Evolutionary conservation across 2,888 invertebrate species (phyloP), one percentile per base, ranked within the genome.

Genomic region (Polyommatus iphigenia): DNA sequence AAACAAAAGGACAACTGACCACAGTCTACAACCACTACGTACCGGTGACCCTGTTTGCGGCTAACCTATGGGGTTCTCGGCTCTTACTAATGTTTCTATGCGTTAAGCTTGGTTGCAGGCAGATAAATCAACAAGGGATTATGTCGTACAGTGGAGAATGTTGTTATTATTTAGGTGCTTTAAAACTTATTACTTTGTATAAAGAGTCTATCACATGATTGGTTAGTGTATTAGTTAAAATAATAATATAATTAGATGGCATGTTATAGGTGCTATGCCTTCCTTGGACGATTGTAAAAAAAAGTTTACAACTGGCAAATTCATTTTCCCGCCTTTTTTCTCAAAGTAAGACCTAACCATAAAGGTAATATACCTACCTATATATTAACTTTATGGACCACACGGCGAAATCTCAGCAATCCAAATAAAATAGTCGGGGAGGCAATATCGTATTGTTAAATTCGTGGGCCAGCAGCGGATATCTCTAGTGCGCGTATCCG

Each of bases 401-500:
- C 20, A n/a, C 20, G 8, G 59, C 7, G n/a, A 20, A 59, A 59
- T 59, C n/a, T 20, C 0, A 59, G n/a, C 20, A 54, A 46, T 46
- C 29, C 24, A 24, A 67, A 67, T 24, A 24, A 67, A 67, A 67
- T 67, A 67, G 62, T 67, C 62, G 2, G 0, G 29, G 29, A 67
- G 67, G 67, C 29, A 67, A 29, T 67, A 67, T 67, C 67, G 73
- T 76, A 78, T 80, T 76, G 81, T 85, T 80, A 80, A 84, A 80
- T 87, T 78, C 83, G 82, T 77, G 82, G 83, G 81, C 77, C 84
- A 84, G 84, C 83, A 81, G 84, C 84, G 85, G 84, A 85, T 84
- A 84, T 82, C 82, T 83, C 80, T 84, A 82, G 85, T 85, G 85
- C 83, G 83, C 81, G 85, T 83, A 85, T 88, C 88, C 87, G 88